These are phyloP conservation scores for Meteorus sp. DNA, from an alignment of 1,140 invertebrate species.

Conservation along the genomic window DNA sequence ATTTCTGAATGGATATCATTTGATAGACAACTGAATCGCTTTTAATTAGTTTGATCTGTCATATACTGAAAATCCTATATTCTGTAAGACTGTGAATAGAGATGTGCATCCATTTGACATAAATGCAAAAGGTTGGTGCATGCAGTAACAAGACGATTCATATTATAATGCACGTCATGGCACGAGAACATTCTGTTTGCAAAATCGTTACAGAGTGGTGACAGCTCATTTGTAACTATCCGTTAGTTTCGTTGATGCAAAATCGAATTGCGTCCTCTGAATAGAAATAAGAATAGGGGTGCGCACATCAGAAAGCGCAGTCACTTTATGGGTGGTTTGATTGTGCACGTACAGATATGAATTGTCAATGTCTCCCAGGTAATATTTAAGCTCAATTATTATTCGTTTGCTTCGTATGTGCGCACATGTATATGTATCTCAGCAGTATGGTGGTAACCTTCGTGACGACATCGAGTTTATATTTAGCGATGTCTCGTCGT, in stretches of 20 bases:
- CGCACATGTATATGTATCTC: background rate
- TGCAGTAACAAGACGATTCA: too few relatives aligned
- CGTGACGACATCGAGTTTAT: conserved; percentile 4
- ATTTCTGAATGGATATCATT: too few relatives aligned
- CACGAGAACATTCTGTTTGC: too few relatives aligned
- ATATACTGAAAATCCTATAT: too few relatives aligned
- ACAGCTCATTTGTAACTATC: background rate
- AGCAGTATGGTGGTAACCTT: background rate
- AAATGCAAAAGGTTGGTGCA: too few relatives aligned
- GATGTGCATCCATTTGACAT: too few relatives aligned
- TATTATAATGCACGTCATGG: too few relatives aligned
- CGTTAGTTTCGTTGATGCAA: too few relatives aligned
- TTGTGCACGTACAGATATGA: background rate
- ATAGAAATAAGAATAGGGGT: conserved; percentile 8
- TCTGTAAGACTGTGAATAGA: too few relatives aligned
- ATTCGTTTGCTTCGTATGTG: conserved; percentile 4
- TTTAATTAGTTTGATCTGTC: too few relatives aligned
- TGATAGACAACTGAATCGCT: too few relatives aligned
- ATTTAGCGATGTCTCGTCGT: background rate
- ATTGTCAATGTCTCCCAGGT: conserved; percentile 12
- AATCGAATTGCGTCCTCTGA: background rate
- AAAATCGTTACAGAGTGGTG: background rate
- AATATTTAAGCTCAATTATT: conserved; percentile 22
- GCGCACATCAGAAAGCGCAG: too few relatives aligned
- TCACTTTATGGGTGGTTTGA: background rate